phyloP scores from a whole-genome alignment of 1,140 invertebrate genomes.

The Diabrotica undecimpunctata region DNA sequence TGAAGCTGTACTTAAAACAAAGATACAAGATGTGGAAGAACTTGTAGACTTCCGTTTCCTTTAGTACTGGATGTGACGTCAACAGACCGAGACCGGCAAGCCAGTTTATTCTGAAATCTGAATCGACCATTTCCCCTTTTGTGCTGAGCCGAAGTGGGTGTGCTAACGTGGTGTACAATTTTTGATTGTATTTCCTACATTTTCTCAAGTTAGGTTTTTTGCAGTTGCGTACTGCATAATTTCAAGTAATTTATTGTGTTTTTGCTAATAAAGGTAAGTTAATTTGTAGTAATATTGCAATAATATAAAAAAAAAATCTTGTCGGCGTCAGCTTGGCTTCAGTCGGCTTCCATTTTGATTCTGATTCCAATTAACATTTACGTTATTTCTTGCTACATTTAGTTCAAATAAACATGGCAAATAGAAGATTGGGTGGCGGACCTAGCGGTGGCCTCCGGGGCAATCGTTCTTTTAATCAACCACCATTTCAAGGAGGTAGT shows the following conservation, averaged over 20 bases:
- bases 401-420: conserved; percentile 41
- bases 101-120: too few species aligned
- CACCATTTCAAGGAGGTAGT: conserved; percentile 39
- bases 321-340: conserved; percentile 18
- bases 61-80: too few species aligned
- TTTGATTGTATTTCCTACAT: too few species aligned
- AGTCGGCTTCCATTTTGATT: conserved; percentile 10
- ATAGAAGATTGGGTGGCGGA: conserved; percentile 43
- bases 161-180: too few species aligned
- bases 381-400: conserved; percentile 34
- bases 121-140: too few species aligned
- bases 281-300: not conserved
- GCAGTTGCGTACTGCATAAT: too few species aligned
- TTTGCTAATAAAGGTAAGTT: not conserved
- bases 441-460: conserved; percentile 34
- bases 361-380: conserved; percentile 14
- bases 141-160: too few species aligned
- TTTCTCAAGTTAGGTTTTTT: too few species aligned
- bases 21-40: too few species aligned
- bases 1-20: too few species aligned
- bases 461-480: conserved; percentile 42
- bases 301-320: conserved; percentile 7
- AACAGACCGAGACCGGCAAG: too few species aligned
- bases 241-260: not conserved
- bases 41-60: too few species aligned